phyloP scores from a whole-genome alignment of 2,888 invertebrate genomes.

The Lasiommata megera region DNA sequence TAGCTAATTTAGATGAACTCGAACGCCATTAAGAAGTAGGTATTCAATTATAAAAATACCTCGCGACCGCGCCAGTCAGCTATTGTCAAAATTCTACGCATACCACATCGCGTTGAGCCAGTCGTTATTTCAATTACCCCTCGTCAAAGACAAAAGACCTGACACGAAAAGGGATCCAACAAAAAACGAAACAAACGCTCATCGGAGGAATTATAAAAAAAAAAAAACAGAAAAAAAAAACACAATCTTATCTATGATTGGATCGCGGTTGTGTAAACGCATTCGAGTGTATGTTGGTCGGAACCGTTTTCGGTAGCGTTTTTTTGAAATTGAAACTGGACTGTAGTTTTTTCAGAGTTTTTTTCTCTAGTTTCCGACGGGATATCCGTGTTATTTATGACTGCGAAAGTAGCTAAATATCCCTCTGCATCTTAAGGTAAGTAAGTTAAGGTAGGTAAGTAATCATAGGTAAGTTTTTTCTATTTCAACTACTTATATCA shows the following conservation, averaged over 20 bases:
- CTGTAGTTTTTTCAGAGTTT: slow-evolving; percentile 15
- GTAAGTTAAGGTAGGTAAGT: too few relatives aligned
- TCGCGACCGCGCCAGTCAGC: slow-evolving; percentile 54
- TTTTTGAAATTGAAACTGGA: slow-evolving; percentile 50
- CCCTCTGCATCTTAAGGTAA: too few relatives aligned
- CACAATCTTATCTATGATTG: slow-evolving; percentile 74
- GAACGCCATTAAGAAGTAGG: slow-evolving; percentile 10
- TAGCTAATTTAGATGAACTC: not conserved
- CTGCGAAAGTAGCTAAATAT: not conserved
- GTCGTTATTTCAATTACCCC: slow-evolving; percentile 81
- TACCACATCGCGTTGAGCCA: slow-evolving; percentile 57
- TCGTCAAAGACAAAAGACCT: slow-evolving; percentile 80
- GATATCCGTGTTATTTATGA: slow-evolving; percentile 25
- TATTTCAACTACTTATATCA: too few relatives aligned
- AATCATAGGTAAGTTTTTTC: too few relatives aligned
- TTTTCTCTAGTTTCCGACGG: slow-evolving; percentile 20
- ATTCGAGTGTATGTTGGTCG: slow-evolving; percentile 71
- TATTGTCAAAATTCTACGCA: slow-evolving; percentile 76
- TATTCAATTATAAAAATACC: slow-evolving; percentile 34
- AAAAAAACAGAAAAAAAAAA: slow-evolving; percentile 54
- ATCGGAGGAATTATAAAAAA: slow-evolving; percentile 57
- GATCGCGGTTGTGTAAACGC: slow-evolving; percentile 77
- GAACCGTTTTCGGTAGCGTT: slow-evolving; percentile 71
- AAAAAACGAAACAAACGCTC: slow-evolving; percentile 46
- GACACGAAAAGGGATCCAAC: slow-evolving; percentile 53